Evolutionary conservation across 2,113 vertebrate genomes (phyloP), one percentile per base, ranked within the genome.

Genomic region (Platysteira castanea): DNA sequence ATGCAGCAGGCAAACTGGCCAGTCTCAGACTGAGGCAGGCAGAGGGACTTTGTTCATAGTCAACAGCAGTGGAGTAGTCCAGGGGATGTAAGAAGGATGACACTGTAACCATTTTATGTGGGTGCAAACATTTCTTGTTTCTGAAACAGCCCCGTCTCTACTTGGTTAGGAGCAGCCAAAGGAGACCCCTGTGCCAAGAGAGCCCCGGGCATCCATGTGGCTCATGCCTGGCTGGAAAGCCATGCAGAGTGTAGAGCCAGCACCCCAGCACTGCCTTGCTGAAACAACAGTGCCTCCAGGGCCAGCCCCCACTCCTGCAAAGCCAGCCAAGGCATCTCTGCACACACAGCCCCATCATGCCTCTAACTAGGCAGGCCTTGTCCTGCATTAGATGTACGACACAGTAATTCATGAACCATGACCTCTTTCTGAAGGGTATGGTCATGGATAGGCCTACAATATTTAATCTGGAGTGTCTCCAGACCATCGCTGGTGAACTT

Each of bases 271-370:
- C 21, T 16, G 26, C 44, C 53, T 49, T 70, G 33, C 22, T 73
- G 63, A n/a, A 54, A 33, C 20, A 74, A 15, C 10, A 20, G 20
- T 44, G 20, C 50, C 56, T 74, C 42, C 14, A 64, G 17, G 18
- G 24, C 50, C 64, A 69, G 41, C 22, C 69, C 7, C 5, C 1
- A 26, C 37, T 46, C 39, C 39, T 27, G 22, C n/a, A 65, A 47
- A 89, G 31, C 31, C 69, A 81, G 46, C 35, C 50, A 49, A 84
- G 37, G 17, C 64, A 49, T 50, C 60, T 67, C 56, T 49, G 33
- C 64, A 59, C 12, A 7, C n/a, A 37, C 0, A 0, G 47, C 17
- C 26, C n/a, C 42, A 44, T 61, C 20, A 12, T 10, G 11, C 7
- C 52, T 24, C 16, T 21, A 59, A 50, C 24, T 27, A 35, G 52